A percentile compares a stretch with the other conserved stretches of the same genome.
Conservation (phyloP, 2,113 vertebrate species). For the Zootoca vivipara region DNA sequence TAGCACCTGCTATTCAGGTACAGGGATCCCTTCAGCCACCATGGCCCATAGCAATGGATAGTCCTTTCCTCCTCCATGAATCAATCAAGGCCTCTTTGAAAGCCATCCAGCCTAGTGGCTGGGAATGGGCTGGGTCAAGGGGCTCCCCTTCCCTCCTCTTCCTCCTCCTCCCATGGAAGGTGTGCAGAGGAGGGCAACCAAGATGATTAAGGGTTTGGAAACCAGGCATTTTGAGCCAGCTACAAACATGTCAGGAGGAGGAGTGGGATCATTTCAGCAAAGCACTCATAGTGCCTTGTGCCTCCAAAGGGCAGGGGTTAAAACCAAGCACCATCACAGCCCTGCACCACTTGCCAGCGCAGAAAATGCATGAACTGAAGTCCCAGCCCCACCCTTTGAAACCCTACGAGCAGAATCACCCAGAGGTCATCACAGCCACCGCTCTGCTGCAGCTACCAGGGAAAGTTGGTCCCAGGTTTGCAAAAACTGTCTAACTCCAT, state of each 20-base stretch:
- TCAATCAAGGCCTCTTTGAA: background rate
- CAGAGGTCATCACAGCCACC: conserved; percentile 5
- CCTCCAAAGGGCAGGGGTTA: too few relatives aligned
- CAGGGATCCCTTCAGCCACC: background rate
- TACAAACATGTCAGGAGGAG: too few relatives aligned
- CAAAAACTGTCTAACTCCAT: background rate
- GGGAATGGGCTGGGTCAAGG: too few relatives aligned
- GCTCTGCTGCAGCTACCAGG: background rate
- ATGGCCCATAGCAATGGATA: background rate
- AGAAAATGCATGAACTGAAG: background rate
- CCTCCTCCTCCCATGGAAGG: too few relatives aligned
- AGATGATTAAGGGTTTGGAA: too few relatives aligned
- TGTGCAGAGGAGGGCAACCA: too few relatives aligned
- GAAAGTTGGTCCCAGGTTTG: background rate
- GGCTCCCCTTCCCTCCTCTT: too few relatives aligned
- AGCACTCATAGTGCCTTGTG: too few relatives aligned
- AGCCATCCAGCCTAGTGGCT: background rate
- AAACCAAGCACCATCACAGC: background rate
- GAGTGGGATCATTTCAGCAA: background rate
- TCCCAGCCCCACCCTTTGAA: background rate
- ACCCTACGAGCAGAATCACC: too few relatives aligned
- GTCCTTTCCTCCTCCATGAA: background rate
- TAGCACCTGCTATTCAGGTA: background rate
- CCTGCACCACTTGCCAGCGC: too few relatives aligned
- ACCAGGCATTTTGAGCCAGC: too few relatives aligned